Conservation (phyloP, 2,888 invertebrate genomes). For the Baccha elongata region DNA sequence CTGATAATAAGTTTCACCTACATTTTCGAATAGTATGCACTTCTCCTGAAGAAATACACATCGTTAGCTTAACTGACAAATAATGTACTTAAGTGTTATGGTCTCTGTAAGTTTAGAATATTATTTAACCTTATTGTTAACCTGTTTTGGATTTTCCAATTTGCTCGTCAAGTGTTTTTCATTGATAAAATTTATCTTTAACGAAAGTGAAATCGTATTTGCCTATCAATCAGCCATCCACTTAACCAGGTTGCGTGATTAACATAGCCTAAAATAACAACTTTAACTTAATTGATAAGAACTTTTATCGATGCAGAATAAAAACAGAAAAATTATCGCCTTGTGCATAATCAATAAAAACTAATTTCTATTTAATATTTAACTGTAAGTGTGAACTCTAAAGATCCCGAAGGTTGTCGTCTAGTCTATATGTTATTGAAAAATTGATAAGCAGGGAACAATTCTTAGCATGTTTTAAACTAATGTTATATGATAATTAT, state of each 20-base stretch:
- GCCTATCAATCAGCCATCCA: neutral
- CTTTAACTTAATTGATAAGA: slow-evolving; percentile 21
- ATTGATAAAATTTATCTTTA: slow-evolving; percentile 44
- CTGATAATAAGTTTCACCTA: too few species aligned
- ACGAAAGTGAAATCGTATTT: slow-evolving; percentile 32
- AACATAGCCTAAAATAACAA: neutral
- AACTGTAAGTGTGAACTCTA: slow-evolving; percentile 31
- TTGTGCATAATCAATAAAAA: slow-evolving; percentile 11
- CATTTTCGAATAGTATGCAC: too few species aligned
- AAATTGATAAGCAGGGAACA: slow-evolving; percentile 33
- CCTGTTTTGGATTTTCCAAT: neutral
- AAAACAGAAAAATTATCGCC: slow-evolving; percentile 2
- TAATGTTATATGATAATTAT: slow-evolving; percentile 53
- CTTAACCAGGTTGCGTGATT: neutral
- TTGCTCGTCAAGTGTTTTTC: slow-evolving; percentile 13
- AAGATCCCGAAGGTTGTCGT: slow-evolving; percentile 50
- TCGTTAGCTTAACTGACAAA: too few species aligned
- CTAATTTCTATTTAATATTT: slow-evolving; percentile 10
- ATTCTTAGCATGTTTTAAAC: slow-evolving; percentile 59
- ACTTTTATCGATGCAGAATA: neutral
- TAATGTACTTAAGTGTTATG: too few species aligned
- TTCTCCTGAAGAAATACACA: too few species aligned
- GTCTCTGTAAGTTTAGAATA: neutral
- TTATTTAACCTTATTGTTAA: neutral
- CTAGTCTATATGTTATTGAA: slow-evolving; percentile 55